phyloP scores from a whole-genome alignment of 2,888 invertebrate genomes.

The Ochlodes sylvanus region DNA sequence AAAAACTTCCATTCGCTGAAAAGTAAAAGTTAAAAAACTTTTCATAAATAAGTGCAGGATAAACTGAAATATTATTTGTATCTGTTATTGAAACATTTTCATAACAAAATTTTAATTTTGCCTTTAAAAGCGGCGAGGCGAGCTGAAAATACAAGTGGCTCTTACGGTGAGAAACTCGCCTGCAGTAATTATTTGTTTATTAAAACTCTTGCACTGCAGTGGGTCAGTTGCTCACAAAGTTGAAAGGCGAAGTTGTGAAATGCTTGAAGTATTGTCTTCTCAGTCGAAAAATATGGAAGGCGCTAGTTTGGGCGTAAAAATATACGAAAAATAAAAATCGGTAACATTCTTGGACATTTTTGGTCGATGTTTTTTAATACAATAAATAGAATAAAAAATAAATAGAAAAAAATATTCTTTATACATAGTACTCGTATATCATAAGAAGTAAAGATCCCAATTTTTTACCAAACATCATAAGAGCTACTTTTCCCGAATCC shows the following conservation, averaged over 20 bases:
- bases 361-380: too few species aligned
- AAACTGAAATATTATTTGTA: constrained; percentile 9
- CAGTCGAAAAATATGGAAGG: background rate
- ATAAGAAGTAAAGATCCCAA: too few species aligned
- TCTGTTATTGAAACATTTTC: constrained; percentile 7
- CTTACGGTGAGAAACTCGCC: constrained; percentile 6
- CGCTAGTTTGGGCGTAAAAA: too few species aligned
- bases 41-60: background rate
- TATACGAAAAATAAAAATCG: too few species aligned
- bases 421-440: too few species aligned
- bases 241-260: constrained; percentile 34
- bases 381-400: too few species aligned
- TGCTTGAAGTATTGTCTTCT: constrained; percentile 18
- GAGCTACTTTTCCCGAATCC: too few species aligned
- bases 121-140: background rate
- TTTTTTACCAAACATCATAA: too few species aligned
- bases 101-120: constrained; percentile 11
- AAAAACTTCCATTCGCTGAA: background rate
- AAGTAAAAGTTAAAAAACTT: background rate
- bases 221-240: constrained; percentile 53
- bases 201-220: constrained; percentile 53
- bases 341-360: too few species aligned
- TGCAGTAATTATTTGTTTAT: constrained; percentile 60
- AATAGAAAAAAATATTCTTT: too few species aligned
- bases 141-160: constrained; percentile 5